phyloP scores from a whole-genome alignment of 2,113 vertebrate genomes.

The Columbina picui region DNA sequence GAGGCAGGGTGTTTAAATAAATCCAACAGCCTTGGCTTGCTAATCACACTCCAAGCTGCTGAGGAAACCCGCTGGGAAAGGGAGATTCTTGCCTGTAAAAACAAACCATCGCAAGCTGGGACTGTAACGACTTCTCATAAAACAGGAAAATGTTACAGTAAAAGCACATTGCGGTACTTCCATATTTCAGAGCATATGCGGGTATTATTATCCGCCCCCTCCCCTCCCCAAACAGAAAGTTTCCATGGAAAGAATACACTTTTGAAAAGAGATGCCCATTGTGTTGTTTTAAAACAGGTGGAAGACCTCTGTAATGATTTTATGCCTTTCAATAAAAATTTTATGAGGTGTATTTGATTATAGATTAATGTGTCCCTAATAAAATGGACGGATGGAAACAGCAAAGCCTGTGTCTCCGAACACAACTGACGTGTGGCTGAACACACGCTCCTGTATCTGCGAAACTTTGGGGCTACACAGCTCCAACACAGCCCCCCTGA shows the following conservation, averaged over 20 bases:
- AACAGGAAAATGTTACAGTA: constrained; percentile 66
- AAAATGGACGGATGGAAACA: constrained; percentile 86
- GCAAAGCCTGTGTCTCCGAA: constrained; percentile 66
- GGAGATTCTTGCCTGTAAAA: constrained; percentile 65
- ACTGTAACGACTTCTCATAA: constrained; percentile 68
- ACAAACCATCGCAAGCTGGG: constrained; percentile 63
- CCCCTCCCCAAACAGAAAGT: constrained; percentile 21
- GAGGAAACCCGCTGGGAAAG: constrained; percentile 60
- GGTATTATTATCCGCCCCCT: background rate
- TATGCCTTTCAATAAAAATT: constrained; percentile 98
- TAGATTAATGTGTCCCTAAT: constrained; percentile 95
- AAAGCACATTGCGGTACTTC: constrained; percentile 65
- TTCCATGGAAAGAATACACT: constrained; percentile 24
- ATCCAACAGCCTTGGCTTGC: constrained; percentile 51
- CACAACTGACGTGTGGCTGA: constrained; percentile 38
- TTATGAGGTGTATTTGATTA: constrained; percentile 99
- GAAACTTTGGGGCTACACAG: background rate
- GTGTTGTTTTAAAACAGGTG: constrained; percentile 86
- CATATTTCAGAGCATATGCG: constrained; percentile 60
- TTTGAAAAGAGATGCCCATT: constrained; percentile 49
- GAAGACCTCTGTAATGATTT: constrained; percentile 93
- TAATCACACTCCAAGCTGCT: constrained; percentile 57
- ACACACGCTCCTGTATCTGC: constrained; percentile 9
- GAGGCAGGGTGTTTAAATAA: constrained; percentile 68
- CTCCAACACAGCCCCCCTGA: background rate